Evolutionary conservation across 2,797 vertebrate genomes (phyloP), one percentile per base, ranked within the genome.

Genomic region (Sebastolobus alascanus): DNA sequence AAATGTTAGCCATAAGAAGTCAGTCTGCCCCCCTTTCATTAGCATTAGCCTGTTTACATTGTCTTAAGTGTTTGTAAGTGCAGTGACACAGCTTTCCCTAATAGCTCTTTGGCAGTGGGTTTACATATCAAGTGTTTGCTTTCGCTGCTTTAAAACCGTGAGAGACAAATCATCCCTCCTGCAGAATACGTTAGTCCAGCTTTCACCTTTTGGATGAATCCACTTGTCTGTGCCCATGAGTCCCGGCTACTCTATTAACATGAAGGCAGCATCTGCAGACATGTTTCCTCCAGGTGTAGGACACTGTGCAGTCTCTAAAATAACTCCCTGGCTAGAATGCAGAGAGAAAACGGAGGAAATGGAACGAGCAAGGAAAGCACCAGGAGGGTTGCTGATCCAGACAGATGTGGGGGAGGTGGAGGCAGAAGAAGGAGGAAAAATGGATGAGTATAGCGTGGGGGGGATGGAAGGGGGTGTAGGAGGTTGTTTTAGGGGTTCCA

Each of bases 31-130:
- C 79, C 54, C 56, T 88, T 87, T 88, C 77, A 91, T 91, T 91
- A 92, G 67, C 86, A 82, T 90, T 78, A 79, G 35, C 76, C 75
- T 87, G 77, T 92, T 93, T 89, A 86, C 77, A 77, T 65, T 90
- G 88, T 83, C 64, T 68, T 68, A 40, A 84, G 75, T 90, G 90
- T 91, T 89, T 86, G 64, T 82, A 79, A 87, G 84, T 70, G 82
- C 83, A 67, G 60, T 77, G 85, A 77, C 87, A 85, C 60, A 65
- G 80, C 73, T 67, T 82, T 68, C 72, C 50, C 50, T 80, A 66
- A 84, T 77, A 85, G 82, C 70, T 25, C 50, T 70, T 60, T 79
- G 79, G 74, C 81, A 68, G 59, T 50, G 37, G 25, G 12, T 79
- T 71, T 54, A 68, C 75, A 67, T 71, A 75, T 81, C 25, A 78